Evolutionary conservation across 64 coral and sea anemone genomes (phyloP).

Genomic region (Actinia tenebrosa): DNA sequence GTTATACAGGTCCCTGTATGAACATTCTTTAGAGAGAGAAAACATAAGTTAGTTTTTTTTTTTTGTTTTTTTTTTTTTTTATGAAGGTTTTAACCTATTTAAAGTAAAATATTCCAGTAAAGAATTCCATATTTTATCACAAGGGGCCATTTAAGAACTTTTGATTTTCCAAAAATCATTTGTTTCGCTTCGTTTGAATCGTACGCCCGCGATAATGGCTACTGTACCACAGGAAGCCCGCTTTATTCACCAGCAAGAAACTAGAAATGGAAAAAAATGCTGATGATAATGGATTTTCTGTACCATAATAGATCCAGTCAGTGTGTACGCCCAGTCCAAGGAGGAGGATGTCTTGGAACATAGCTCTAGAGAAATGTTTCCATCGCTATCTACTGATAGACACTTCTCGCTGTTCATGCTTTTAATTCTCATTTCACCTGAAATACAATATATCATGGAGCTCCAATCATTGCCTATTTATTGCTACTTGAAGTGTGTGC

Average conservation of each 20-base stretch:
- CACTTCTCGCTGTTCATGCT: conserved; percentile 11
- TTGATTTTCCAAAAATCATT: no score
- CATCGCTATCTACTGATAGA: background rate
- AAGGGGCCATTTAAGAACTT: no score
- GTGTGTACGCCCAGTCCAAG: conserved; percentile 31
- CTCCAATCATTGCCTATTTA: no score
- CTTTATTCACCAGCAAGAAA: no score
- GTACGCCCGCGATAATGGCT: no score
- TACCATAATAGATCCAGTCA: conserved; percentile 48
- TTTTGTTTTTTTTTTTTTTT: background rate
- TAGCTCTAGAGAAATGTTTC: no score
- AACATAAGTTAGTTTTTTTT: background rate
- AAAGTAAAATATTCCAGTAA: no score
- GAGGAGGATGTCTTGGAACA: background rate
- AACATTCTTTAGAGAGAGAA: conserved; percentile 31
- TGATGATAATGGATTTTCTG: background rate
- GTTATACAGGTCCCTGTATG: conserved; percentile 45
- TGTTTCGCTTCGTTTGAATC: no score
- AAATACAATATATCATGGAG: background rate
- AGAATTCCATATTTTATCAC: no score
- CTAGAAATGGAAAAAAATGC: background rate
- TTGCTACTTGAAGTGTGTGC: no score
- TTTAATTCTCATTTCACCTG: conserved; percentile 10
- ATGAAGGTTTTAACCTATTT: no score
- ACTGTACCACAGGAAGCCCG: no score